Conservation (phyloP, 2,797 vertebrate species). For the Clamator glandarius region DNA sequence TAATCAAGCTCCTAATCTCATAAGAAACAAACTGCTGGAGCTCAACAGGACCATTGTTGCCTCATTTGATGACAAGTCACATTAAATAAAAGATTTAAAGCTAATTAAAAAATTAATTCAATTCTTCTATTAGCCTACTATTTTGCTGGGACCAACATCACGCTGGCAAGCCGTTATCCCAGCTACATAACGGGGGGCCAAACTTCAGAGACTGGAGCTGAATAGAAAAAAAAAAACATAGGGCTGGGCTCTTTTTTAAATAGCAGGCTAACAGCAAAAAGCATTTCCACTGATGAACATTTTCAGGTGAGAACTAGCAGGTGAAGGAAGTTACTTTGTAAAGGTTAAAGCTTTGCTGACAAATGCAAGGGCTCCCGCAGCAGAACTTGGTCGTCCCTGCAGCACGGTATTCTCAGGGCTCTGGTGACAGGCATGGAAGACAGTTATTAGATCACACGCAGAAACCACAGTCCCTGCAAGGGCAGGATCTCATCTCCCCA, state of each 20-base stretch:
- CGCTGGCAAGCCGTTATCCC: neutral
- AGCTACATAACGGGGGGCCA: neutral
- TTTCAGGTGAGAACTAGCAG: neutral
- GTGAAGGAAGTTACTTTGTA: neutral
- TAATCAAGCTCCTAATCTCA: neutral
- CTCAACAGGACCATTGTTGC: neutral
- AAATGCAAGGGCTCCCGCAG: neutral
- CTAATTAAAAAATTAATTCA: neutral
- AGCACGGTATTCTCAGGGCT: neutral
- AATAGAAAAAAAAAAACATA: neutral
- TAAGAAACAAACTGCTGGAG: neutral
- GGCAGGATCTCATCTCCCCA: constrained; percentile 49
- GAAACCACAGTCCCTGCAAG: constrained; percentile 1
- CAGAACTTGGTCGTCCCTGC: neutral
- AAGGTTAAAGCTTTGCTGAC: neutral
- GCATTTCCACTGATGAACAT: neutral
- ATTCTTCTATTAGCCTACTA: neutral
- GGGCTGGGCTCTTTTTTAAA: too few relatives aligned
- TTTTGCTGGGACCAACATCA: neutral
- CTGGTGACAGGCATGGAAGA: neutral
- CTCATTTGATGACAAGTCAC: neutral
- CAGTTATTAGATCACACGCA: constrained; percentile 6
- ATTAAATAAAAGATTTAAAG: neutral
- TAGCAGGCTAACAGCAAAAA: neutral
- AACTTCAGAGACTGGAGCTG: neutral